Base-by-base conservation (phyloP, 2,797 vertebrate genomes). In the Diceros bicornis region DNA sequence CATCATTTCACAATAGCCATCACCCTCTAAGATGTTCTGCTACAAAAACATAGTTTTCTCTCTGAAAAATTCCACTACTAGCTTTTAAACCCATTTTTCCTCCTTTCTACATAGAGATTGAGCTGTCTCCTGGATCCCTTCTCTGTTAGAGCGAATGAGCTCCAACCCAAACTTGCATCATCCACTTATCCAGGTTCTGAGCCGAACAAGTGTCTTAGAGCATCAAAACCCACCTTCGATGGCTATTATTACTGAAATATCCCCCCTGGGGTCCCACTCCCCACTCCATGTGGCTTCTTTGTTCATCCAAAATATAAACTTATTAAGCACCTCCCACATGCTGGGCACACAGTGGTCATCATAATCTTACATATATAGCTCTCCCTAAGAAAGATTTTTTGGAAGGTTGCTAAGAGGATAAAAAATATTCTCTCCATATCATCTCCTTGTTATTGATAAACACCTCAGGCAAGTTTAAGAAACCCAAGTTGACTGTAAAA, bases 41-140 rank as follows among this genome's bases (percentile, higher is more conserved):
- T 88, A 57, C 18, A 89, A 88, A 79, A 75, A 91, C 27, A 32
- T 11, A 18, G 55, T 69, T 69, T 95, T 91, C 78, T 85, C 29
- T 82, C 72, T 55, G 71, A 74, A 85, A 95, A 89, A 20, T 21
- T 61, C 72, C 47, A 47, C n/a, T 47, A 37, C n/a, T 34, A 77
- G 18, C 59, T 85, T 77, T 89, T 64, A 74, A 79, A 37, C 8
- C 6, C 27, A 62, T 50, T 55, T 72, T 61, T 32, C 61, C 52
- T 75, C 14, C 25, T 50, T 75, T 71, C n/a, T 64, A 44, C 50
- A 7, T 32, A 52, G 6, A 84, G 50, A 59, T 7, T 1, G 12
- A 27, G 18, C 85, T 21, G 12, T 21, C 59, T 88, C 50, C 52
- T 68, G 55, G 27, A 47, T 89, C 55, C 50, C 29, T 89, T 81